These are phyloP conservation scores for Samia ricini DNA, from an alignment of 1,140 invertebrate species.

Conservation along the genomic window DNA sequence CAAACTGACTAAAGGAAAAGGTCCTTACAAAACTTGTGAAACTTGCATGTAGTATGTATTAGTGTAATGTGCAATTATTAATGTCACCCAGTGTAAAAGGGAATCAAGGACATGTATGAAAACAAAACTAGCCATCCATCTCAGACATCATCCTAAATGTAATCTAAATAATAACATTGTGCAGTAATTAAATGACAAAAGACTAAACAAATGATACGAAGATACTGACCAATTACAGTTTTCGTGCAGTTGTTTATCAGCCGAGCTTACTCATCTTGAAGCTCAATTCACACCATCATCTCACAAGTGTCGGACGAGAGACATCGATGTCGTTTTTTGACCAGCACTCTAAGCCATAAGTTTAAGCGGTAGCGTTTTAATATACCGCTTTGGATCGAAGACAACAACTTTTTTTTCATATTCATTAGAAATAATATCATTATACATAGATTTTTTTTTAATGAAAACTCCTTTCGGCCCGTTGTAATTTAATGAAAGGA, in stretches of 20 bases:
- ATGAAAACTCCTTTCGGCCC: too few species aligned
- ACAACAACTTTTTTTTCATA: neutral
- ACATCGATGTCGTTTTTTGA: constrained; percentile 54
- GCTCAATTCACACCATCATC: constrained; percentile 75
- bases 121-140: neutral
- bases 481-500: too few species aligned
- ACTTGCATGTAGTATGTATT: too few species aligned
- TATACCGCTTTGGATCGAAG: neutral
- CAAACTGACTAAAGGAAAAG: too few species aligned
- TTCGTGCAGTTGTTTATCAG: constrained; percentile 70
- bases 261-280: constrained; percentile 69
- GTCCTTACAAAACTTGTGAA: too few species aligned
- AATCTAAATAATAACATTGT: neutral
- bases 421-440: too few species aligned
- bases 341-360: constrained; percentile 24
- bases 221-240: constrained; percentile 66
- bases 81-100: too few species aligned
- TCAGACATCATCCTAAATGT: neutral
- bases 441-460: too few species aligned
- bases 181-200: constrained; percentile 46
- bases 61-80: too few species aligned
- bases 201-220: constrained; percentile 49
- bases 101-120: too few species aligned
- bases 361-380: constrained; percentile 2
- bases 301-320: constrained; percentile 58